Evolutionary conservation across 35 echinoderm and acorn worm species (phyloP).

Genomic region (Apostichopus parvimensis): DNA sequence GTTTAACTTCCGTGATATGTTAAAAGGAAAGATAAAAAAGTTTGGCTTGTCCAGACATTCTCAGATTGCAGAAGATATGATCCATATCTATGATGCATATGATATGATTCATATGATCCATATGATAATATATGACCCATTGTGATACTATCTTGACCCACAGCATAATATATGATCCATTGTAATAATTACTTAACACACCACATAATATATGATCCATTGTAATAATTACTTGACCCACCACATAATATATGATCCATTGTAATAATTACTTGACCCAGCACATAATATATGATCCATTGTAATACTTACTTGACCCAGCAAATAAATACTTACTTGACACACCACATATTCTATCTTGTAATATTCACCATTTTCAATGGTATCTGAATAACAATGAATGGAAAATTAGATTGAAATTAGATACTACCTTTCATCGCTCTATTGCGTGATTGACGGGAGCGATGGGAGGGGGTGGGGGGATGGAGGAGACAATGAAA

Average conservation of each 20-base stretch:
- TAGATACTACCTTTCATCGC: background rate
- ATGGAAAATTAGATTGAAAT: background rate
- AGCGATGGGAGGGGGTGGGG: background rate
- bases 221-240: too few relatives aligned
- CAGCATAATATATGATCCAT: too few relatives aligned
- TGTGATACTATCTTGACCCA: background rate
- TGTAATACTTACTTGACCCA: background rate
- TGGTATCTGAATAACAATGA: background rate
- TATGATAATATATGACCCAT: background rate
- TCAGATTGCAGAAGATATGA: background rate
- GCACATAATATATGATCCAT: background rate
- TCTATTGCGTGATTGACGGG: background rate
- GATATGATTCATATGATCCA: too few relatives aligned
- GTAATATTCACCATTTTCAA: conserved; percentile 6
- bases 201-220: background rate
- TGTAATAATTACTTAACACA: too few relatives aligned
- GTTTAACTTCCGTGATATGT: too few relatives aligned
- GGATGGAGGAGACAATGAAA: background rate
- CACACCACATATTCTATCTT: background rate
- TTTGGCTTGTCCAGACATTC: background rate
- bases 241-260: background rate
- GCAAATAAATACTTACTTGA: conserved; percentile 5
- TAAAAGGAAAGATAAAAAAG: background rate
- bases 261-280: background rate
- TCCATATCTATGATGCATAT: too few relatives aligned